A percentile compares a stretch with the other conserved stretches of the same genome.
Evolutionary conservation across 2,888 invertebrate genomes (phyloP).

Genomic region (Ypsolopha sequella): DNA sequence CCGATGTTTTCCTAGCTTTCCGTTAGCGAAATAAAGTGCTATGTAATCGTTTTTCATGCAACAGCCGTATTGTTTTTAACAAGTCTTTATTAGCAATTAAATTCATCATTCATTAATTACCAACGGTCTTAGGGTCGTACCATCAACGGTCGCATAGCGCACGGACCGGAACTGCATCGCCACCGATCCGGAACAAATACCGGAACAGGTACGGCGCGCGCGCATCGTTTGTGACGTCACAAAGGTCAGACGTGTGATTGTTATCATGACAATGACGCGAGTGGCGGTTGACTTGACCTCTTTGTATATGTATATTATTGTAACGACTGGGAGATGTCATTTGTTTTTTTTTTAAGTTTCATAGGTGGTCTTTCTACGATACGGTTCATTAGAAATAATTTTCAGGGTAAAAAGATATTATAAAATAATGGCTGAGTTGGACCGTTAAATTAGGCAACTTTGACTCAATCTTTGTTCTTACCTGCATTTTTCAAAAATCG

Average conservation of each 20-base stretch:
- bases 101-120: not conserved
- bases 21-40: too few relatives aligned
- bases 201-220: conserved; percentile 13
- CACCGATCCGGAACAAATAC: conserved; percentile 22
- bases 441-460: not conserved
- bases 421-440: not conserved
- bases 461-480: not conserved
- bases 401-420: too few relatives aligned
- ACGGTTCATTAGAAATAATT: too few relatives aligned
- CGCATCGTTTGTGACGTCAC: conserved; percentile 4
- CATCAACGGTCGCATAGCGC: conserved; percentile 29
- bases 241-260: conserved; percentile 13
- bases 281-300: not conserved
- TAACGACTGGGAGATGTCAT: too few relatives aligned
- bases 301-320: too few relatives aligned
- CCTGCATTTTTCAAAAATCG: conserved; percentile 6
- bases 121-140: conserved; percentile 9
- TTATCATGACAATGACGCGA: not conserved
- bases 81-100: too few relatives aligned
- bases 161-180: conserved; percentile 12
- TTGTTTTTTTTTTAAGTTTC: too few relatives aligned
- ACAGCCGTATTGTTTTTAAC: too few relatives aligned
- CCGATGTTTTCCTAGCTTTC: too few relatives aligned
- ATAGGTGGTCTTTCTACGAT: too few relatives aligned
- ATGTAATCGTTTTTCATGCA: too few relatives aligned